These are phyloP conservation scores for Odocoileus hemionus DNA, from an alignment of 2,113 vertebrate species.

Conservation along the genomic window DNA sequence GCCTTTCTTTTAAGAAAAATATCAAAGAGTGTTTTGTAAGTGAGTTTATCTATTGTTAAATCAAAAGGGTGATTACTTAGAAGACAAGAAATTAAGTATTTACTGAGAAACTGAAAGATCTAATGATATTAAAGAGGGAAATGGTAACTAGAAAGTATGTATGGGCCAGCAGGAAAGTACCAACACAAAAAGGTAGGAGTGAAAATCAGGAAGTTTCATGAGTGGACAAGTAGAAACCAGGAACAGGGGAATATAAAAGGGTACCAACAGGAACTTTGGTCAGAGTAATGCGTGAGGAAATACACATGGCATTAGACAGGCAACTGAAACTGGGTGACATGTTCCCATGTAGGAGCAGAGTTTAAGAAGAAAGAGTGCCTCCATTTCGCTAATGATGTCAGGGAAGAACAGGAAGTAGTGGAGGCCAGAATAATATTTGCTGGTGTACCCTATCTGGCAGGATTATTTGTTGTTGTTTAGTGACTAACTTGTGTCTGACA, in stretches of 20 bases:
- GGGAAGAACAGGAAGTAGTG: background rate
- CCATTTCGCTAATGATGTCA: background rate
- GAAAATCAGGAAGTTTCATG: background rate
- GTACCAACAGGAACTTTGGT: background rate
- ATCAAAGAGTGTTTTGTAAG: background rate
- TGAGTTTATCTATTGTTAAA: background rate
- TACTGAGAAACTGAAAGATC: background rate
- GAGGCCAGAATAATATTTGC: background rate
- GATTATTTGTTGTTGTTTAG: background rate
- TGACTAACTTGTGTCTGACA: background rate
- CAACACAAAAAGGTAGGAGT: background rate
- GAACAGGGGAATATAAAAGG: background rate
- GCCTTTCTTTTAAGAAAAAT: background rate
- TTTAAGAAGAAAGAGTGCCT: background rate
- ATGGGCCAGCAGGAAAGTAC: background rate
- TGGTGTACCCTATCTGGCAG: background rate
- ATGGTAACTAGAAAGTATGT: background rate
- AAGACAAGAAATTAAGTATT: background rate
- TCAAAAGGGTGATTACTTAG: background rate
- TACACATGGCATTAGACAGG: background rate
- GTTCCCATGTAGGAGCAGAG: background rate
- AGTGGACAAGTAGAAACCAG: background rate
- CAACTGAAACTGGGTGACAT: background rate
- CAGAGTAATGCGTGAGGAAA: background rate
- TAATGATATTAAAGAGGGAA: background rate